Evolutionary conservation across 2,888 invertebrate species (phyloP).

Genomic region (Ganaspis brasiliensis): DNA sequence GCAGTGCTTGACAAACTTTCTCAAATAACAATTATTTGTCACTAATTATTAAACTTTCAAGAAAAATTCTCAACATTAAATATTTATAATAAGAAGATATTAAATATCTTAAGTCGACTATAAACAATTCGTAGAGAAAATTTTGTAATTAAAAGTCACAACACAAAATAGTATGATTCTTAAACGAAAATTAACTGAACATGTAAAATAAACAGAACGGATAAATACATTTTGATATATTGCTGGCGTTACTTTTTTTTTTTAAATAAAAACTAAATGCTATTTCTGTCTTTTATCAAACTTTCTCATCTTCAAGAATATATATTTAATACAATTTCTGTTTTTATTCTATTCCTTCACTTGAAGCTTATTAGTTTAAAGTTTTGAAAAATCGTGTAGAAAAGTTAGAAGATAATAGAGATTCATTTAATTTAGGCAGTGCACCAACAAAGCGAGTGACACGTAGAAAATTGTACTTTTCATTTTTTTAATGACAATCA

Average conservation of each 20-base stretch:
- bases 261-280: too few relatives aligned
- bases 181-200: too few relatives aligned
- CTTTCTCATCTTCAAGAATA: too few relatives aligned
- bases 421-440: constrained; percentile 33
- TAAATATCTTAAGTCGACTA: not conserved
- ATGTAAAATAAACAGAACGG: too few relatives aligned
- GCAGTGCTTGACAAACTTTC: not conserved
- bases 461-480: constrained; percentile 29
- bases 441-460: constrained; percentile 29
- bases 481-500: constrained; percentile 50
- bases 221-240: too few relatives aligned
- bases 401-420: constrained; percentile 29
- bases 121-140: too few relatives aligned
- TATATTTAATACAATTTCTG: not conserved
- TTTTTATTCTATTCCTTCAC: not conserved
- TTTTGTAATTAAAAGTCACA: too few relatives aligned
- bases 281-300: too few relatives aligned
- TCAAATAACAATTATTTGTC: not conserved
- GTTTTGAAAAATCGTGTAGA: not conserved
- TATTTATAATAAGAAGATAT: constrained; percentile 2
- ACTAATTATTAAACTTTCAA: not conserved
- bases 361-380: not conserved
- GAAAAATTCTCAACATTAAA: not conserved
- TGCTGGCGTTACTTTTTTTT: too few relatives aligned
- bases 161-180: too few relatives aligned